Percentiles rank a stretch among this genome's conserved stretches.
These are phyloP conservation scores for Zele albiditarsus DNA, from an alignment of 2,888 invertebrate species.

Conservation along the genomic window DNA sequence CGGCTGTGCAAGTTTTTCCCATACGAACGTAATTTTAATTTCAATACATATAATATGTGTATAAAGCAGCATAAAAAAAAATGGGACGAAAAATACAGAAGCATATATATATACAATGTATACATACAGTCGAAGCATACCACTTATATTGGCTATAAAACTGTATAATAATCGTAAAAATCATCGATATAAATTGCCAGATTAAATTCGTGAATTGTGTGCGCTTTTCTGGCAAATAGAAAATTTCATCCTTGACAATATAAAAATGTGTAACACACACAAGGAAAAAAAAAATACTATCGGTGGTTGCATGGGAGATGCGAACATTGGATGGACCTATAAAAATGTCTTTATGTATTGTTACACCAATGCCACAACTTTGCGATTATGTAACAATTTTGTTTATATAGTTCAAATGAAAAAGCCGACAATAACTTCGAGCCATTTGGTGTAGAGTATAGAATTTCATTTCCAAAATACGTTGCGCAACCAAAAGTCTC, in stretches of 20 bases:
- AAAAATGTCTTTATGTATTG: too few relatives aligned
- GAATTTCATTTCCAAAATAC: not conserved
- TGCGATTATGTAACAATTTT: constrained; percentile 1
- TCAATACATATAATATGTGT: not conserved
- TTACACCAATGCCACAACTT: not conserved
- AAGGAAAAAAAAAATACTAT: not conserved
- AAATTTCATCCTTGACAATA: not conserved
- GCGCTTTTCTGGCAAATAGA: not conserved
- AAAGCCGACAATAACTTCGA: not conserved
- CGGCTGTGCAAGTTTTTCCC: constrained; percentile 37
- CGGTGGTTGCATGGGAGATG: too few relatives aligned
- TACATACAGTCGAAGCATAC: not conserved
- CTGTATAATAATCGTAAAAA: constrained; percentile 11
- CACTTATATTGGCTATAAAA: not conserved
- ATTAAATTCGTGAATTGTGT: not conserved
- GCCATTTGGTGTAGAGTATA: not conserved
- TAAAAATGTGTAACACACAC: not conserved
- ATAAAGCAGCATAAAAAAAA: constrained; percentile 36
- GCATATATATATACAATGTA: not conserved
- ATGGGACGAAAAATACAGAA: constrained; percentile 37
- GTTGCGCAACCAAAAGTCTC: not conserved
- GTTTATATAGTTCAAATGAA: not conserved
- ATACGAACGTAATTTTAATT: constrained; percentile 44
- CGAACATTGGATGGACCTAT: too few relatives aligned
- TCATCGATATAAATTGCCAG: constrained; percentile 13